A percentile compares a stretch with the other conserved stretches of the same genome.
Evolutionary conservation across 2,797 vertebrate genomes (phyloP).

Genomic region (Acipenser transmontanus): DNA sequence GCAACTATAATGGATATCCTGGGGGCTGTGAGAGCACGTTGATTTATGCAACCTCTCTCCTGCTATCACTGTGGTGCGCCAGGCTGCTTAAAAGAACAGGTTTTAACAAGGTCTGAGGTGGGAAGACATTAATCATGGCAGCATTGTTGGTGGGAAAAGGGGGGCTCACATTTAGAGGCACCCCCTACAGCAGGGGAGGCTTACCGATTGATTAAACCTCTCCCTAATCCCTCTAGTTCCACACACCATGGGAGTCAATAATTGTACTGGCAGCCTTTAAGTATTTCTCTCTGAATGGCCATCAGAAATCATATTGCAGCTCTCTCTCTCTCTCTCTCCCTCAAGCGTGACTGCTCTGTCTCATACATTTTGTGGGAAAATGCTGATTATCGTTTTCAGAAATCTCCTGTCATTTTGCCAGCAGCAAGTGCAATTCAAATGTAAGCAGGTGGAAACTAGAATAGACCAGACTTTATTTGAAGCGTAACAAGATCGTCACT

Average conservation of each 20-base stretch:
- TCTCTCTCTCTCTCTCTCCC: background rate
- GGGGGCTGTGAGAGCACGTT: conserved; percentile 76
- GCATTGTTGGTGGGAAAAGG: conserved; percentile 72
- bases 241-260: conserved; percentile 3
- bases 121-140: conserved; percentile 76
- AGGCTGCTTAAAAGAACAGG: conserved; percentile 73
- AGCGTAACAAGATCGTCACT: background rate
- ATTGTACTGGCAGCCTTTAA: conserved; percentile 13
- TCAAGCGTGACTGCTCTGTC: conserved; percentile 6
- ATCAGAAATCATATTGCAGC: conserved; percentile 8
- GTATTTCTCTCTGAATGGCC: conserved; percentile 7
- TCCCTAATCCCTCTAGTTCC: conserved; percentile 68
- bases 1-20: conserved; percentile 84
- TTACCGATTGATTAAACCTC: conserved; percentile 78
- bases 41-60: conserved; percentile 76
- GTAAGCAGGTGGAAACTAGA: conserved; percentile 7
- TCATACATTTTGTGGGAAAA: conserved; percentile 11
- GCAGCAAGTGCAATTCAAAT: background rate
- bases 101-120: conserved; percentile 80
- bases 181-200: conserved; percentile 69
- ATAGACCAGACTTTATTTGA: conserved; percentile 5
- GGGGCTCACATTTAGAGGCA: conserved; percentile 71
- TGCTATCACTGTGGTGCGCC: conserved; percentile 63
- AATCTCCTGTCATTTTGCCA: conserved; percentile 6
- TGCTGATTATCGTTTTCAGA: conserved; percentile 7